Conservation (phyloP, 2,797 vertebrate genomes). For the Gobionotothen gibberifrons region DNA sequence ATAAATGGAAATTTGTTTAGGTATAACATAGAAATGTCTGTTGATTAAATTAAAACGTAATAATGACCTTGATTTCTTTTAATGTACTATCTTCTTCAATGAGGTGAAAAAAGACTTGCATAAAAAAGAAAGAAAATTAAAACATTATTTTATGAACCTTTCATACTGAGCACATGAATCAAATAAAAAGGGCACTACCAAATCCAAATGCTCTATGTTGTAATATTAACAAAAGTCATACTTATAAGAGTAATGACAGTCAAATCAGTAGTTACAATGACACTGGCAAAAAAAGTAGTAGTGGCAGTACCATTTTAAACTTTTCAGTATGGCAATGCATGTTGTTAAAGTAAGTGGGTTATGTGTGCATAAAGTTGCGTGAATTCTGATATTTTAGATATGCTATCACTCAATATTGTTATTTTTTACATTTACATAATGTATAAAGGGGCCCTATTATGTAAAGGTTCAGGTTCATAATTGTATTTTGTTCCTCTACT, state of each 20-base stretch:
- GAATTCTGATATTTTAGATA: slow-evolving; percentile 13
- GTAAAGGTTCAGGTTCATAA: neutral
- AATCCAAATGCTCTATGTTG: too few species aligned
- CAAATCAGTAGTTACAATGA: neutral
- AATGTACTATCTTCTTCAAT: neutral
- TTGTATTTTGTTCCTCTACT: too few species aligned
- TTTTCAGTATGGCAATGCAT: slow-evolving; percentile 8
- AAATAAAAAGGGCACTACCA: neutral
- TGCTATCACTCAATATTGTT: slow-evolving; percentile 7
- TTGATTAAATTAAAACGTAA: slow-evolving; percentile 9
- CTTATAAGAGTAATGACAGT: neutral
- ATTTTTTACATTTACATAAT: neutral
- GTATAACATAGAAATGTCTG: neutral
- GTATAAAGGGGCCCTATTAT: neutral
- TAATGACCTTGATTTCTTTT: neutral
- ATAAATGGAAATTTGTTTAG: slow-evolving; percentile 10
- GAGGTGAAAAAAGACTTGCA: neutral
- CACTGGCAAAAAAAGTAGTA: slow-evolving; percentile 5
- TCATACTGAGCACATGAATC: neutral
- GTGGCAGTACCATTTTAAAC: slow-evolving; percentile 39
- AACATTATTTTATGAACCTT: neutral
- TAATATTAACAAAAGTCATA: too few species aligned
- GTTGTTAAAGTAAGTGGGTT: slow-evolving; percentile 5
- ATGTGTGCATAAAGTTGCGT: neutral
- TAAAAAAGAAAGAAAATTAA: neutral